Percentiles rank a stretch among this genome's conserved stretches.
Evolutionary conservation across 1,140 invertebrate species (phyloP).

Genomic region (Drosophila sturtevanti): DNA sequence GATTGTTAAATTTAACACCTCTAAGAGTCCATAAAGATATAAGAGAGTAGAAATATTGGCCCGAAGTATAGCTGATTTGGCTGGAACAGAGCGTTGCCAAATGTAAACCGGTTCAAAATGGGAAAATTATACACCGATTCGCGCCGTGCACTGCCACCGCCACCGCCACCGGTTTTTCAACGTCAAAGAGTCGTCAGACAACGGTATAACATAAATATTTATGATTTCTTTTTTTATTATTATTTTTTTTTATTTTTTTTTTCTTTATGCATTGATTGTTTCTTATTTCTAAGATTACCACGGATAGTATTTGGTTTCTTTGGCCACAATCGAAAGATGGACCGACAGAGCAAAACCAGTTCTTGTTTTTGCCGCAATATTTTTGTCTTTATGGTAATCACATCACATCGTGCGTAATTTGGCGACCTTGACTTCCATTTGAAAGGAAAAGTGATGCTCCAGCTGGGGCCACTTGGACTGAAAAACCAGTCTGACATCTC

Average conservation of each 20-base stretch:
- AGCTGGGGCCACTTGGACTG: slow-evolving; percentile 21
- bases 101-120: slow-evolving; percentile 59
- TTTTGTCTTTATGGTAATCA: slow-evolving; percentile 23
- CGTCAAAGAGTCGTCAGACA: slow-evolving; percentile 37
- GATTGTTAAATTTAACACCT: slow-evolving; percentile 35
- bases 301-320: slow-evolving; percentile 5
- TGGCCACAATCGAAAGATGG: background rate
- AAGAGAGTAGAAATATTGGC: background rate
- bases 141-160: slow-evolving; percentile 17
- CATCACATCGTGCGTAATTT: slow-evolving; percentile 20
- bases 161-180: slow-evolving; percentile 41
- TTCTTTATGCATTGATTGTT: slow-evolving; percentile 49
- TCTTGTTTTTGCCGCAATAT: slow-evolving; percentile 25
- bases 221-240: slow-evolving; percentile 58
- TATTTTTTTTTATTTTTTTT: slow-evolving; percentile 40
- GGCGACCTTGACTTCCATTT: slow-evolving; percentile 71
- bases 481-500: slow-evolving; percentile 54
- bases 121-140: slow-evolving; percentile 49
- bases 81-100: slow-evolving; percentile 20
- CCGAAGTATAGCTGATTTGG: too few relatives aligned
- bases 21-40: background rate
- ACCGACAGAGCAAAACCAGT: slow-evolving; percentile 23
- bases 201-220: slow-evolving; percentile 58
- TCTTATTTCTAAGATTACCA: slow-evolving; percentile 49
- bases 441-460: slow-evolving; percentile 69